Conservation (phyloP, 2,797 vertebrate species). For the Prunella strophiata region DNA sequence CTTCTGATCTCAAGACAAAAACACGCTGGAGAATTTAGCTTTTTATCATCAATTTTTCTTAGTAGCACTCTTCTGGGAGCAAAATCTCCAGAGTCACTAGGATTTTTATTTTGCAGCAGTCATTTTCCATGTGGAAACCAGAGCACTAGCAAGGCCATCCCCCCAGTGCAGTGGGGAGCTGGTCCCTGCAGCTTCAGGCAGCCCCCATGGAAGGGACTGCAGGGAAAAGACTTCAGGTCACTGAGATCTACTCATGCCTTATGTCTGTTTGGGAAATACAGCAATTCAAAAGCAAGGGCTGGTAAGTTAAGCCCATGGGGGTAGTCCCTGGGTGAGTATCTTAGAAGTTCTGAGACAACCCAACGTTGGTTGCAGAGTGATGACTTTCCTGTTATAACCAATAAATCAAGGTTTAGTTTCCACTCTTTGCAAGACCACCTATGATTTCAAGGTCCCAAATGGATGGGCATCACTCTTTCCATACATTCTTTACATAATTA, state of each 20-base stretch:
- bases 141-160: not conserved
- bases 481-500: slow-evolving; percentile 47
- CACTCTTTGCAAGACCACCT: not conserved
- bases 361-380: not conserved
- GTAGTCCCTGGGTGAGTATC: not conserved
- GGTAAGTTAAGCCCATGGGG: not conserved
- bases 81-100: not conserved
- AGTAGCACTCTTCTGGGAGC: not conserved
- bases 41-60: not conserved
- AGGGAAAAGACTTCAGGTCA: not conserved
- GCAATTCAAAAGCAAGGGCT: not conserved
- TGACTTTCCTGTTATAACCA: not conserved
- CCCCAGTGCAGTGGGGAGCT: accelerated
- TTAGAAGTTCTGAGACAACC: not conserved
- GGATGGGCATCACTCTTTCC: slow-evolving; percentile 25
- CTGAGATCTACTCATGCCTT: not conserved
- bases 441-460: not conserved
- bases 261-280: not conserved
- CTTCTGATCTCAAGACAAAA: not conserved
- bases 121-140: not conserved
- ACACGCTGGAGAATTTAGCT: not conserved
- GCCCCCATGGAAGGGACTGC: accelerated
- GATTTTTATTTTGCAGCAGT: not conserved
- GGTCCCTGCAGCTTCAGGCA: not conserved
- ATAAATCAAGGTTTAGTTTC: not conserved